Base-by-base conservation (phyloP, 2,797 vertebrate genomes). In the Phrynocephalus vlangalii region DNA sequence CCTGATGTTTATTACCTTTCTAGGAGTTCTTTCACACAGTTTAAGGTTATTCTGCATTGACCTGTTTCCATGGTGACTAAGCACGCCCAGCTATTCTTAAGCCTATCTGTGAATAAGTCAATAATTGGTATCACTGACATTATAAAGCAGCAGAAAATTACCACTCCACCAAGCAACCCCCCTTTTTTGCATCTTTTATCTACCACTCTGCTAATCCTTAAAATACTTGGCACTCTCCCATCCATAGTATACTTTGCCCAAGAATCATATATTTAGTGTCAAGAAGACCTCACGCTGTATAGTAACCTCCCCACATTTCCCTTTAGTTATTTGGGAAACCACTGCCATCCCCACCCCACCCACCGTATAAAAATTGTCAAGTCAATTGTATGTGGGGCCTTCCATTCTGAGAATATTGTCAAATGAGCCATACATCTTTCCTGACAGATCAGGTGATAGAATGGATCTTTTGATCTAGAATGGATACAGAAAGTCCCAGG, bases 31-130 rank as follows among this genome's bases (percentile, higher is more conserved):
- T 80, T 15, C 56, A 26, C 50, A 6, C 22, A 6, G 3, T 18
- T 82, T 70, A 81, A 73, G 68, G 85, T 86, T 52, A 73, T 81
- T 70, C 48, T 86, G 70, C 44, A 71, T 48, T 48, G 56, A 70
- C 63, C 52, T 63, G 70, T 86, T 86, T 72, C 85, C 68, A 86
- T 86, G 79, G 85, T 73, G 56, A 86, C 52, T 24, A 30, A 33
- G 56, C 79, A 81, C 85, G 75, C 70, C 79, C 56, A 73, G 68
- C 70, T 81, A 75, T 75, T 81, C 33, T 50, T 81, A 86, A 30
- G 26, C 48, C 68, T 22, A 72, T 86, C 68, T 52, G 70, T 86
- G 85, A 81, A 75, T 75, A 81, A 79, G 72, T 75, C 70, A 73
- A 80, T 80, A 60, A 79, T 80, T 72, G 79, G 77, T 56, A 79